Percentiles rank a stretch among this genome's conserved stretches.
Conservation (phyloP, 2,888 invertebrate species). For the Eupeodes latifasciatus region DNA sequence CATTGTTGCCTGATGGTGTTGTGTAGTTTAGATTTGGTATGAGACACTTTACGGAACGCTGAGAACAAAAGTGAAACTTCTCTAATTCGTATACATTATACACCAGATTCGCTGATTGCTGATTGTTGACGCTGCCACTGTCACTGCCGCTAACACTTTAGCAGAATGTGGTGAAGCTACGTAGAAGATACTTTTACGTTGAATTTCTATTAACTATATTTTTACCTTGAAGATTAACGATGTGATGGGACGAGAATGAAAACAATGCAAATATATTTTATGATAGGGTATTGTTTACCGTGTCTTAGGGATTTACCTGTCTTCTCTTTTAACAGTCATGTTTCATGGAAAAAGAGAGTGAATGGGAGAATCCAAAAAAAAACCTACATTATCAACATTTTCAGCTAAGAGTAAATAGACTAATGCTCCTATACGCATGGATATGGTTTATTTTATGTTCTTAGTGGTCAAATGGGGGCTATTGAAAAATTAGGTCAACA, state of each 20-base stretch:
- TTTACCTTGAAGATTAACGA: slow-evolving; percentile 60
- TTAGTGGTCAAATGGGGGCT: slow-evolving; percentile 35
- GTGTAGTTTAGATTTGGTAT: slow-evolving; percentile 19
- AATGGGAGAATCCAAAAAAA: slow-evolving; percentile 21
- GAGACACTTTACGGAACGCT: slow-evolving; percentile 66
- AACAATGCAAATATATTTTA: slow-evolving; percentile 52
- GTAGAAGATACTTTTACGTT: slow-evolving; percentile 13
- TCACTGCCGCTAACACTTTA: not conserved
- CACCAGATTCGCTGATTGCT: no score
- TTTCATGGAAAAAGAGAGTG: slow-evolving; percentile 3
- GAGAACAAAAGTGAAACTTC: slow-evolving; percentile 74
- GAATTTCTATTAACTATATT: slow-evolving; percentile 14
- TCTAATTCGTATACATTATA: slow-evolving; percentile 8
- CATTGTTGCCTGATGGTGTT: slow-evolving; percentile 2
- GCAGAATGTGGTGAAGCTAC: not conserved
- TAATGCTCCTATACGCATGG: not conserved
- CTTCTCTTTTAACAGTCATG: slow-evolving; percentile 19
- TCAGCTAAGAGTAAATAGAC: not conserved
- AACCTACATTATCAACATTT: not conserved
- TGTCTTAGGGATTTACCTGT: slow-evolving; percentile 45
- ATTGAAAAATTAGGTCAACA: slow-evolving; percentile 48
- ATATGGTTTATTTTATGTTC: not conserved
- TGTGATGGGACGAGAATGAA: slow-evolving; percentile 58
- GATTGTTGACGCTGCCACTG: no score
- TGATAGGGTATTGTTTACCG: not conserved